phyloP scores from a whole-genome alignment of 2,888 invertebrate genomes.

The Ctenicera cuprea region DNA sequence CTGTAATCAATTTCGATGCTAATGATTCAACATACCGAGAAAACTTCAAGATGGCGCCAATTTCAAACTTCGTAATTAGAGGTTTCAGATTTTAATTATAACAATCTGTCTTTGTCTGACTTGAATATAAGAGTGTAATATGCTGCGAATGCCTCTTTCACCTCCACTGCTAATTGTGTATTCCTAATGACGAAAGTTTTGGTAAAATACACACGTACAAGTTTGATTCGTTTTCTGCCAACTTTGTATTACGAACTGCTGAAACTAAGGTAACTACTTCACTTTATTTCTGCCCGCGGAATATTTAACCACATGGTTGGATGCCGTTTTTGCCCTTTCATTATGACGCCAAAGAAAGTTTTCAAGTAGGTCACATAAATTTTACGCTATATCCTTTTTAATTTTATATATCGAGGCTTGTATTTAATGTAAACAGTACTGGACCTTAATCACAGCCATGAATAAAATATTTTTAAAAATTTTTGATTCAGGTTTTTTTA shows the following conservation, averaged over 20 bases:
- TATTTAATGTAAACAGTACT: too few relatives aligned
- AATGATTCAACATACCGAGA: conserved; percentile 57
- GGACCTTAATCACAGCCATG: too few relatives aligned
- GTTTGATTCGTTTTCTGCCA: conserved; percentile 52
- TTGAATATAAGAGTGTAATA: conserved; percentile 60
- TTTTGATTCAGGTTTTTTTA: too few relatives aligned
- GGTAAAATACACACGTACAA: conserved; percentile 53
- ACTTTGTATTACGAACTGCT: conserved; percentile 46
- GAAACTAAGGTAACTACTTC: conserved; percentile 46
- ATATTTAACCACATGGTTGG: conserved; percentile 38
- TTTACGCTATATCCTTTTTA: neutral
- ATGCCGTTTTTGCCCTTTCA: conserved; percentile 38
- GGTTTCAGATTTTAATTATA: conserved; percentile 68
- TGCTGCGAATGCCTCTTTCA: conserved; percentile 59
- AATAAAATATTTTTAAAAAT: too few relatives aligned
- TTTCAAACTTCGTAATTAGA: conserved; percentile 67
- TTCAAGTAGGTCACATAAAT: conserved; percentile 2
- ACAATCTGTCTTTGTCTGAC: conserved; percentile 64
- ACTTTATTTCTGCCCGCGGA: conserved; percentile 40
- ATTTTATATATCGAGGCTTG: neutral
- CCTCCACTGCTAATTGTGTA: conserved; percentile 57
- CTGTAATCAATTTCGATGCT: conserved; percentile 51
- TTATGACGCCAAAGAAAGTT: conserved; percentile 18
- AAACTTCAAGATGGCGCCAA: conserved; percentile 68
- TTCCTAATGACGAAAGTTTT: conserved; percentile 57